phyloP scores from a whole-genome alignment of 2,888 invertebrate genomes.

The Leucophenga montana region DNA sequence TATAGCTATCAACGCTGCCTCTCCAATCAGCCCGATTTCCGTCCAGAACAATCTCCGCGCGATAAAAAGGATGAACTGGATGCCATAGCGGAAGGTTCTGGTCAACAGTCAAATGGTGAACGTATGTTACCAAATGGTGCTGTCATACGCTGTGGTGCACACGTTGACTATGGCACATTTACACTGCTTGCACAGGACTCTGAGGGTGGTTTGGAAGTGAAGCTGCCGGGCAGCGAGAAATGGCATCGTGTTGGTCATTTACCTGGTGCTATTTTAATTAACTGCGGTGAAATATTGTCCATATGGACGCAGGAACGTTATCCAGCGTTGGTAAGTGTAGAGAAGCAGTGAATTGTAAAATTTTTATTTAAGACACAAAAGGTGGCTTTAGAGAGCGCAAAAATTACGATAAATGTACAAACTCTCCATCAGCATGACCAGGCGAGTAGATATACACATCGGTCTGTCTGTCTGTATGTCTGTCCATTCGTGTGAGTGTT shows the following conservation, averaged over 20 bases:
- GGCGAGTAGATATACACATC: too few relatives aligned
- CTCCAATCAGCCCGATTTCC: slow-evolving; percentile 71
- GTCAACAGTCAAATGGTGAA: slow-evolving; percentile 54
- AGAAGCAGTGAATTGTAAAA: too few relatives aligned
- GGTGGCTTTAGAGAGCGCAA: background rate
- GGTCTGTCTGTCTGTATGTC: too few relatives aligned
- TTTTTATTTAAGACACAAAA: too few relatives aligned
- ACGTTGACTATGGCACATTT: slow-evolving; percentile 84
- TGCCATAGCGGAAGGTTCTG: slow-evolving; percentile 42
- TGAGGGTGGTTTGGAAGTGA: slow-evolving; percentile 81
- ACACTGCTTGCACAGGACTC: slow-evolving; percentile 83
- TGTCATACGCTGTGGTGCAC: slow-evolving; percentile 79
- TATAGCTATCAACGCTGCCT: slow-evolving; percentile 73
- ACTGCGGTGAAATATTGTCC: slow-evolving; percentile 83
- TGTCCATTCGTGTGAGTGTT: too few relatives aligned
- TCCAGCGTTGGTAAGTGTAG: slow-evolving; percentile 77
- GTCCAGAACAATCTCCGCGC: slow-evolving; percentile 69
- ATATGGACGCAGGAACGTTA: slow-evolving; percentile 83
- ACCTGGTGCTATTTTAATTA: slow-evolving; percentile 83
- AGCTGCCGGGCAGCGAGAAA: slow-evolving; percentile 78
- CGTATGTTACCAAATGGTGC: slow-evolving; percentile 73
- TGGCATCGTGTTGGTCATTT: slow-evolving; percentile 85
- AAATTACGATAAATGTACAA: slow-evolving; percentile 3
- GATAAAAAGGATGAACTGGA: slow-evolving; percentile 62
- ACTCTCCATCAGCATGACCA: too few relatives aligned